A percentile compares a stretch with the other conserved stretches of the same genome.
Conservation (phyloP, 2,888 invertebrate genomes). For the Andrena hattorfiana region DNA sequence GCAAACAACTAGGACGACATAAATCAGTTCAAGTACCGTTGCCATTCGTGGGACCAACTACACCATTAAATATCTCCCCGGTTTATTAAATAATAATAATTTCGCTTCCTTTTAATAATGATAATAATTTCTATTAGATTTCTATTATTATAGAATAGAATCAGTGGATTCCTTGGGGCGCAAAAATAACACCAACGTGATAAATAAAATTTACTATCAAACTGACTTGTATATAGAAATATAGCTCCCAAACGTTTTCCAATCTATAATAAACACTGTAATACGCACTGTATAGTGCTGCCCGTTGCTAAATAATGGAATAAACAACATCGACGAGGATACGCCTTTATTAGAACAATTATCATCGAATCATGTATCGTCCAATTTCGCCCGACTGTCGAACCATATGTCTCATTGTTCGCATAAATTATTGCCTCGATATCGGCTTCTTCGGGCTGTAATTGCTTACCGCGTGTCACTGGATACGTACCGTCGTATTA, state of each 20-base stretch:
- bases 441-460: constrained; percentile 24
- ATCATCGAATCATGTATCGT: constrained; percentile 7
- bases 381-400: constrained; percentile 32
- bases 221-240: neutral
- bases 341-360: constrained; percentile 14
- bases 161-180: too few species aligned
- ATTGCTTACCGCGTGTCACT: constrained; percentile 53
- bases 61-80: too few species aligned
- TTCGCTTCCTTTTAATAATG: too few species aligned
- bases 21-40: too few species aligned
- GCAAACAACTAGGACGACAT: too few species aligned
- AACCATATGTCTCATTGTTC: constrained; percentile 50
- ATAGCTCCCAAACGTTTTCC: too few species aligned
- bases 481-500: constrained; percentile 59
- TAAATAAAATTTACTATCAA: too few species aligned
- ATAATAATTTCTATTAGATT: too few species aligned
- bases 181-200: too few species aligned
- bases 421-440: constrained; percentile 55
- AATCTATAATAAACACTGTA: neutral
- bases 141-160: too few species aligned
- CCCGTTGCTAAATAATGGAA: neutral
- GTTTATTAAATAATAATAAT: too few species aligned
- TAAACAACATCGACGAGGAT: neutral
- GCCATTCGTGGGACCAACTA: too few species aligned
- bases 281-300: neutral